Base-by-base conservation (phyloP, 2,113 vertebrate genomes). In the Alosa alosa region DNA sequence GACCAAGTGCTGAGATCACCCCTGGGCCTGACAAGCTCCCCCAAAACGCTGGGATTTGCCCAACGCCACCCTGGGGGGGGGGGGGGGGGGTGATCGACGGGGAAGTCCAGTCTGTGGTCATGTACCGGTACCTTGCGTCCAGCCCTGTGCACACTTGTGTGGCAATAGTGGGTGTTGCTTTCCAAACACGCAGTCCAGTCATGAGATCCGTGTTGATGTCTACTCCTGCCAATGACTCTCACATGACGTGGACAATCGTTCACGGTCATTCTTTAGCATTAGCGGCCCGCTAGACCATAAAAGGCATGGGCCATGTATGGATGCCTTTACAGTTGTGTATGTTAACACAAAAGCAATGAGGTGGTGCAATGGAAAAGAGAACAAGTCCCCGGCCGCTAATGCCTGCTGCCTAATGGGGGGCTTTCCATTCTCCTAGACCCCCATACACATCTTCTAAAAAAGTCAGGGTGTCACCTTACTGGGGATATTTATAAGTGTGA, bases 401-500 rank as follows among this genome's bases (percentile, higher is more conserved):
- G 41, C 31, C 31, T 31, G 31, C 31, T 31, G 31, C 47, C 84
- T 41, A 44, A 44, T 1, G 41, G 87, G 72, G 86, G 87, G 88
- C 50, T 88, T 90, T 90, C 88, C 90, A 89, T 86, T 86, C 87
- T 88, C 60, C 72, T 49, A 84, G 82, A 39, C 11, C 85, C 84
- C 82, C 86, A 89, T 47, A 83, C 84, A 49, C 86, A 83, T 84
- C 83, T 85, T 95, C 94, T 88, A 94, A 95, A 95, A 86, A 93
- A 92, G 91, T 92, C 92, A 91, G 90, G 90, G 94, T 94, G 94
- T 97, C 96, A 93, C 94, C 88, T 97, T 96, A 94, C 96, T 93
- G 89, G 89, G 94, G 92, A 94, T 91, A 95, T 94, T 93, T 84
- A 88, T 91, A 91, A 86, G 82, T 45, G 31, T 83, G 85, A 50